phyloP scores from a whole-genome alignment of 1,140 invertebrate genomes.

The Drosophila bifasciata region DNA sequence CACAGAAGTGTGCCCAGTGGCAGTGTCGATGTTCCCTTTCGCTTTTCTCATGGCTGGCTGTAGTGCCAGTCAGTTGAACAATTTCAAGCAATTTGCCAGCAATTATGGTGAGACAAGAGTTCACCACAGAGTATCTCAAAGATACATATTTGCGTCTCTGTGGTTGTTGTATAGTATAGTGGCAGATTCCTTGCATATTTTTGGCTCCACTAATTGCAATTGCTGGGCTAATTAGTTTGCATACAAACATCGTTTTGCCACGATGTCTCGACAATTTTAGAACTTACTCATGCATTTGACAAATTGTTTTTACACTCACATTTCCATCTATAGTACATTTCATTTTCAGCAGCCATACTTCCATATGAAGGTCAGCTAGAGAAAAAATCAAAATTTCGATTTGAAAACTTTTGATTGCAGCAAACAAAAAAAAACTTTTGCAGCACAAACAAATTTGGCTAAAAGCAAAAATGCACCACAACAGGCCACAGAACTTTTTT shows the following conservation, averaged over 20 bases:
- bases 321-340: background rate
- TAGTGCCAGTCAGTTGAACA: constrained; percentile 21
- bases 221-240: constrained; percentile 2
- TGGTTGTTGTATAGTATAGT: no score
- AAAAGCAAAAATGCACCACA: constrained; percentile 27
- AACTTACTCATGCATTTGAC: no score
- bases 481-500: constrained; percentile 32
- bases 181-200: constrained; percentile 7
- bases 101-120: constrained; percentile 35
- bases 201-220: constrained; percentile 10
- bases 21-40: constrained; percentile 57
- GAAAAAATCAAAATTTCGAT: constrained; percentile 37
- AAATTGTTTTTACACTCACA: background rate
- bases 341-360: no score
- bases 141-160: constrained; percentile 9
- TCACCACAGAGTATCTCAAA: constrained; percentile 16
- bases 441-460: constrained; percentile 48
- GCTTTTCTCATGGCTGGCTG: constrained; percentile 37
- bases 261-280: background rate
- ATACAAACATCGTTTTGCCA: background rate
- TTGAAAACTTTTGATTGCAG: constrained; percentile 40
- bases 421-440: constrained; percentile 36
- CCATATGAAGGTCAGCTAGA: background rate
- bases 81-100: constrained; percentile 60
- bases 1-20: constrained; percentile 67